Conservation (phyloP, 2,888 invertebrate species). For the Drosophila melanocephala region DNA sequence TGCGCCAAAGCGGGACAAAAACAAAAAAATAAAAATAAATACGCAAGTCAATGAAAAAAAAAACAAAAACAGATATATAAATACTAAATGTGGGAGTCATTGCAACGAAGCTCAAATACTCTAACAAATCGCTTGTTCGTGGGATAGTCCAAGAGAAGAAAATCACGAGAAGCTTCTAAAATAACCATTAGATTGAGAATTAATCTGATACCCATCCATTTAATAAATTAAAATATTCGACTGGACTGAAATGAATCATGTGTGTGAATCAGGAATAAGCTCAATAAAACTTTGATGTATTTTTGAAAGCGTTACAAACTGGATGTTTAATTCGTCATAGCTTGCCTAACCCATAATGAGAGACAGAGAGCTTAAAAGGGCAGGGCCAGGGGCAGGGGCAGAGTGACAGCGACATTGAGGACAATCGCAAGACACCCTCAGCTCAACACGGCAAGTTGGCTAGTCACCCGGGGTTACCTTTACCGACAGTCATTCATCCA, state of each 20-base stretch:
- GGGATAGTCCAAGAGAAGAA: neutral
- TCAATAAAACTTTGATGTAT: neutral
- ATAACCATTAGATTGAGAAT: neutral
- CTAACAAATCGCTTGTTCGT: slow-evolving; percentile 5
- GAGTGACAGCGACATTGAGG: slow-evolving; percentile 54
- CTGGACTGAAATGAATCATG: neutral
- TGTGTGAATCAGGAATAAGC: neutral
- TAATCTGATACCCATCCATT: neutral
- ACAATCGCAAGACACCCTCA: slow-evolving; percentile 76
- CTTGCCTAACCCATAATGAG: neutral
- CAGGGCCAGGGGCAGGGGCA: neutral
- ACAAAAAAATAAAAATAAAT: slow-evolving; percentile 31
- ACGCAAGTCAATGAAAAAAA: slow-evolving; percentile 66
- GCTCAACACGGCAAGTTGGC: slow-evolving; percentile 48
- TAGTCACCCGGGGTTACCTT: slow-evolving; percentile 71
- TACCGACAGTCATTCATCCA: slow-evolving; percentile 57
- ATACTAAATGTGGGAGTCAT: neutral
- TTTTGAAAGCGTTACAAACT: neutral
- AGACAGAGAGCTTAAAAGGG: slow-evolving; percentile 2
- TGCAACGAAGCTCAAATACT: slow-evolving; percentile 16
- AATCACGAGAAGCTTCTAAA: neutral
- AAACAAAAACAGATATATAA: slow-evolving; percentile 24
- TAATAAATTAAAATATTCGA: neutral
- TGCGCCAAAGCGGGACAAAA: slow-evolving; percentile 37
- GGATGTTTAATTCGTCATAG: neutral